Evolutionary conservation across 2,113 vertebrate genomes (phyloP).

Genomic region (Albula goreensis): DNA sequence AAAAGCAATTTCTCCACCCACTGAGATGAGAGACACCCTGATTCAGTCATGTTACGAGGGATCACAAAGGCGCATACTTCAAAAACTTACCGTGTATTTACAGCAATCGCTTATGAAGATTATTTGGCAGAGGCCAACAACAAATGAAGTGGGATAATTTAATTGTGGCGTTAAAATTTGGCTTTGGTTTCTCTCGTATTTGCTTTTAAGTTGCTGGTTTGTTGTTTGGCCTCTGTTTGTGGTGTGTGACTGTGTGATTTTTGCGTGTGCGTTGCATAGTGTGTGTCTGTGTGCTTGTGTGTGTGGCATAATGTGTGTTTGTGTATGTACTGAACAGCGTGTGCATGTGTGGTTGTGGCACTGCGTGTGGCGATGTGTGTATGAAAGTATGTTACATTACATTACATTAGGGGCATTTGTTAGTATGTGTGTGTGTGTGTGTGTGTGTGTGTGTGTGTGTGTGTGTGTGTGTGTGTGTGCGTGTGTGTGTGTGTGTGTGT

Average conservation of each 20-base stretch:
- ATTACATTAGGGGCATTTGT: too few relatives aligned
- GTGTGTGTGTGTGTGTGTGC: too few relatives aligned
- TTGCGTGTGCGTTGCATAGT: too few relatives aligned
- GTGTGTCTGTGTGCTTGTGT: too few relatives aligned
- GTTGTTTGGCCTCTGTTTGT: slow-evolving; percentile 28
- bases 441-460: too few relatives aligned
- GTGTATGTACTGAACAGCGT: too few relatives aligned
- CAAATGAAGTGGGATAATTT: slow-evolving; percentile 45
- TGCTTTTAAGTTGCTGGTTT: slow-evolving; percentile 15
- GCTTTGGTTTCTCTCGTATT: slow-evolving; percentile 39
- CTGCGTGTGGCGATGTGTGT: slow-evolving; percentile 13
- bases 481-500: too few relatives aligned
- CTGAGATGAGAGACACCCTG: slow-evolving; percentile 33
- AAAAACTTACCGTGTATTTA: slow-evolving; percentile 33
- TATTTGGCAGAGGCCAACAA: slow-evolving; percentile 45
- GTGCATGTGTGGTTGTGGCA: too few relatives aligned
- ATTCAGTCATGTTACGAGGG: slow-evolving; percentile 46
- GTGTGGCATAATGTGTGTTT: too few relatives aligned
- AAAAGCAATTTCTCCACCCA: neutral
- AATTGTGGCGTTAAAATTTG: slow-evolving; percentile 40
- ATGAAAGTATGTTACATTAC: too few relatives aligned
- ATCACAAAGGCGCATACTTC: neutral
- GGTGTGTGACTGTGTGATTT: neutral
- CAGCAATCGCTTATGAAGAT: slow-evolving; percentile 31
- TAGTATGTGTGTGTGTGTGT: too few relatives aligned